Evolutionary conservation across 2,888 invertebrate species (phyloP).

Genomic region (Morpho helenor): DNA sequence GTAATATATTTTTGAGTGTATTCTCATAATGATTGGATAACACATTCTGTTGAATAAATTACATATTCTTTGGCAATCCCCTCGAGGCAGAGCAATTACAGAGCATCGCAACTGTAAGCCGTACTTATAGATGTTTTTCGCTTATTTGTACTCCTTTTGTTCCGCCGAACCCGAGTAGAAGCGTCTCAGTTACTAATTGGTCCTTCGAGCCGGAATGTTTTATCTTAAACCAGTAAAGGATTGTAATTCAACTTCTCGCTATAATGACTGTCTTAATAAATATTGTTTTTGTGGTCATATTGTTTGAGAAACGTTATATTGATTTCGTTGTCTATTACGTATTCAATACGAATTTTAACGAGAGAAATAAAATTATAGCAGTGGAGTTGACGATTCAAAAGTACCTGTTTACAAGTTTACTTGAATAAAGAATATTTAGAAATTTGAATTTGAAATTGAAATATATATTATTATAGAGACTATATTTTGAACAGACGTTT

Average conservation of each 20-base stretch:
- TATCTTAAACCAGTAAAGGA: conserved; percentile 41
- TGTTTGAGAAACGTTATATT: conserved; percentile 6
- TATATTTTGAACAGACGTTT: no score
- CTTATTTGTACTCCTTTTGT: conserved; percentile 54
- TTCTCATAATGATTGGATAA: no score
- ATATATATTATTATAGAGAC: no score
- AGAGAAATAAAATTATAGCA: no score
- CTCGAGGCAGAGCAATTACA: conserved; percentile 66
- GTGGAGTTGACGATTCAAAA: no score
- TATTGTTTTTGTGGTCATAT: conserved; percentile 5
- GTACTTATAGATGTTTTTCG: conserved; percentile 62
- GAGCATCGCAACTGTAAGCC: conserved; percentile 58
- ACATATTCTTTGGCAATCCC: conserved; percentile 17
- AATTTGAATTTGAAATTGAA: no score
- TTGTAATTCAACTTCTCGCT: conserved; percentile 34
- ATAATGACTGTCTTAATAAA: conserved; percentile 21
- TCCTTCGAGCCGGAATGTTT: conserved; percentile 44
- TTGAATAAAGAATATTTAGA: no score
- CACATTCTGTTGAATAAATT: neutral
- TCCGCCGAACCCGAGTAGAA: conserved; percentile 53
- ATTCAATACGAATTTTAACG: no score
- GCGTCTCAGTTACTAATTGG: conserved; percentile 68
- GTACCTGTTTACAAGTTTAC: no score
- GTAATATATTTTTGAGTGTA: no score
- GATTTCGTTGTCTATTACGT: neutral